A percentile compares a stretch with the other conserved stretches of the same genome.
phyloP scores from a whole-genome alignment of 1,140 invertebrate species.

The Scaptodrosophila lebanonensis region DNA sequence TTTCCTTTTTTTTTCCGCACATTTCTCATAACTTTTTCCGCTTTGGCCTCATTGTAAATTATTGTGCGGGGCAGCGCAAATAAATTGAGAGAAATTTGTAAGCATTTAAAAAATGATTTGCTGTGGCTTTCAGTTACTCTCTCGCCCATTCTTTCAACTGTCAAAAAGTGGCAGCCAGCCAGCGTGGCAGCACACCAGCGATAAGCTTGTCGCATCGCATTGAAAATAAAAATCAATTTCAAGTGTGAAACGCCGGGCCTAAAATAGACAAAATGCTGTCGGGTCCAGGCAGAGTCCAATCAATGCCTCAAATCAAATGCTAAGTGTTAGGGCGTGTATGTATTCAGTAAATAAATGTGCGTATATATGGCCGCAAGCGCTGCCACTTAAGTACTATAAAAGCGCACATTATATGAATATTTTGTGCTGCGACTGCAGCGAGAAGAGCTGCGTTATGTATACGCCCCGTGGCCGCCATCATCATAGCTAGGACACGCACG shows the following conservation, averaged over 20 bases:
- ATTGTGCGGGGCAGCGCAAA: slow-evolving; percentile 42
- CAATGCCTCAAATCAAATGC: too few relatives aligned
- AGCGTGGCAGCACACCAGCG: too few relatives aligned
- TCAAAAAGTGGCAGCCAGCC: too few relatives aligned
- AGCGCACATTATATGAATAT: slow-evolving; percentile 32
- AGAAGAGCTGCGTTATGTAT: slow-evolving; percentile 19
- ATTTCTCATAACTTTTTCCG: slow-evolving; percentile 69
- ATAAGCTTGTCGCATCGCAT: too few relatives aligned
- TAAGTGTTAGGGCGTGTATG: too few relatives aligned
- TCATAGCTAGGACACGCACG: neutral
- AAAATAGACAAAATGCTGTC: too few relatives aligned
- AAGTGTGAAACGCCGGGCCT: too few relatives aligned
- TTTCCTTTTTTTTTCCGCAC: slow-evolving; percentile 38
- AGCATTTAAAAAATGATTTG: slow-evolving; percentile 75
- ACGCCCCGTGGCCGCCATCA: slow-evolving; percentile 16
- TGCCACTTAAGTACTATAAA: slow-evolving; percentile 45
- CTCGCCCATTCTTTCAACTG: neutral
- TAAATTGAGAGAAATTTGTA: slow-evolving; percentile 70
- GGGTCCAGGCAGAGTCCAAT: too few relatives aligned
- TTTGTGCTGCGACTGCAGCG: slow-evolving; percentile 7
- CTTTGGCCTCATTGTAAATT: slow-evolving; percentile 49
- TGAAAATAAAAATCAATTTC: too few relatives aligned
- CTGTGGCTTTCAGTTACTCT: slow-evolving; percentile 13
- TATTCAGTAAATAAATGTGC: too few relatives aligned
- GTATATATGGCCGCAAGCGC: neutral